Percentiles rank a stretch among this genome's conserved stretches.
Evolutionary conservation across 2,888 invertebrate genomes (phyloP).

Genomic region (Entomobrya proxima): DNA sequence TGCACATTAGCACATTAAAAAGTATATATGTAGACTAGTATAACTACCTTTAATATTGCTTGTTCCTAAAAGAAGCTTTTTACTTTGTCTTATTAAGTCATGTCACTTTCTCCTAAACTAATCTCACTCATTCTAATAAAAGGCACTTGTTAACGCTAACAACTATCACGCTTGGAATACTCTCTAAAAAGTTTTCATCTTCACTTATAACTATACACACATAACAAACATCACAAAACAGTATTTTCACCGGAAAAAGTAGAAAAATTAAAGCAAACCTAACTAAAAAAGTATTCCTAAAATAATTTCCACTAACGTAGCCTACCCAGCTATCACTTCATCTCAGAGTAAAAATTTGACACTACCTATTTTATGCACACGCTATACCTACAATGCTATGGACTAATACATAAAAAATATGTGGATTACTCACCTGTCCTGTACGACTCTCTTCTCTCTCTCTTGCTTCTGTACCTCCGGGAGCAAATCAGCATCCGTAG

Average conservation of each 20-base stretch:
- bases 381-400: not conserved
- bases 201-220: too few relatives aligned
- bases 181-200: too few relatives aligned
- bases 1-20: too few relatives aligned
- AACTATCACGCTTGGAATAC: too few relatives aligned
- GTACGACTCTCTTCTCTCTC: slow-evolving; percentile 40
- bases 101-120: too few relatives aligned
- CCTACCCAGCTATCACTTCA: slow-evolving; percentile 6
- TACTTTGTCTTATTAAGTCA: too few relatives aligned
- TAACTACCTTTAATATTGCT: too few relatives aligned
- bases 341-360: slow-evolving; percentile 2
- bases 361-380: slow-evolving; percentile 4
- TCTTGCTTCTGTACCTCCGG: slow-evolving; percentile 53
- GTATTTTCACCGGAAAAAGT: not conserved
- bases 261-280: not conserved
- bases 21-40: too few relatives aligned
- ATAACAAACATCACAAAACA: not conserved
- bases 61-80: too few relatives aligned
- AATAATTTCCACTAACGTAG: not conserved
- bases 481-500: slow-evolving; percentile 66
- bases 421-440: slow-evolving; percentile 62
- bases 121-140: too few relatives aligned
- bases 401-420: slow-evolving; percentile 4
- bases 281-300: not conserved
- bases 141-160: too few relatives aligned